These are phyloP conservation scores for Ellobium chinense DNA, from an alignment of 2,888 invertebrate species.

Conservation along the genomic window DNA sequence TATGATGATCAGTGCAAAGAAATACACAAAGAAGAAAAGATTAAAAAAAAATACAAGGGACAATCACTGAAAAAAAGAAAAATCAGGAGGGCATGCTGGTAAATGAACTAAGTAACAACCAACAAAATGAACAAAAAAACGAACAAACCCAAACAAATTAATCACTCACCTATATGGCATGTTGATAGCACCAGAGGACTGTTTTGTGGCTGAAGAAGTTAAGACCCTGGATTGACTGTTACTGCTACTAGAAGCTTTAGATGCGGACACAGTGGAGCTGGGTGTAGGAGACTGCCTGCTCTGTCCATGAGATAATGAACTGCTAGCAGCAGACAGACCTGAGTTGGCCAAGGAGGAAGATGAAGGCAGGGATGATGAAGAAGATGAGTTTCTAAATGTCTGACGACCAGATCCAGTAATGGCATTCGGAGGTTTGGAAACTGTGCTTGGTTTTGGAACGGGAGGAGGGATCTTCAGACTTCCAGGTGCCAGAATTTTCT, in stretches of 20 bases:
- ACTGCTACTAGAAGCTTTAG: not conserved
- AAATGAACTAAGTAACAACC: no score
- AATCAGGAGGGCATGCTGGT: no score
- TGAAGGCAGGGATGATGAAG: not conserved
- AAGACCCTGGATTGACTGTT: slow-evolving; percentile 27
- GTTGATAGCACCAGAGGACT: slow-evolving; percentile 42
- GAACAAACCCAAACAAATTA: no score
- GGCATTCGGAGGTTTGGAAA: not conserved
- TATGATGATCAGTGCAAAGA: no score
- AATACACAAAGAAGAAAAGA: no score
- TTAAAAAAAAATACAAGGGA: no score
- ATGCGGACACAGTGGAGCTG: slow-evolving; percentile 3
- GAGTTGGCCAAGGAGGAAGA: not conserved
- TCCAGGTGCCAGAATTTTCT: slow-evolving; percentile 63
- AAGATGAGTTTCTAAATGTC: not conserved
- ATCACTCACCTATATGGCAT: slow-evolving; percentile 51
- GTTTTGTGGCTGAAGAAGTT: slow-evolving; percentile 33
- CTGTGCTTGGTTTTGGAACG: slow-evolving; percentile 22
- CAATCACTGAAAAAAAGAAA: no score
- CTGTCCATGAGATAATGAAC: slow-evolving; percentile 13
- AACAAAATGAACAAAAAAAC: no score
- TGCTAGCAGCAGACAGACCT: not conserved
- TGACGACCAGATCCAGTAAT: not conserved
- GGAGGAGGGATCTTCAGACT: slow-evolving; percentile 36
- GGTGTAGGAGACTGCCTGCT: slow-evolving; percentile 24